A percentile compares a stretch with the other conserved stretches of the same genome.
Evolutionary conservation across 2,888 invertebrate species (phyloP).

Genomic region (Drosophila kanekoi): DNA sequence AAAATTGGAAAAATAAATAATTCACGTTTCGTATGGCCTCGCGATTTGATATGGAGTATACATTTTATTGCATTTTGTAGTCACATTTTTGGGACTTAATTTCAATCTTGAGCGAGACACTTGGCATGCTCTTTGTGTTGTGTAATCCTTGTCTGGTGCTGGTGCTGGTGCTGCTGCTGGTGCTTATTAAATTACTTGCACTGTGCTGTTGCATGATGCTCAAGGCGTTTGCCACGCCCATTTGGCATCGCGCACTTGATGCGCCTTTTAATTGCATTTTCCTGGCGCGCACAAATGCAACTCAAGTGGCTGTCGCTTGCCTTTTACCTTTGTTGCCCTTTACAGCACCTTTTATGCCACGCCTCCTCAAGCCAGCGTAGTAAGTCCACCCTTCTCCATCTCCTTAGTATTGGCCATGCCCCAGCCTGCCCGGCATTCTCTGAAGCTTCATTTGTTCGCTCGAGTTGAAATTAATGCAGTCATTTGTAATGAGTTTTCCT

Average conservation of each 20-base stretch:
- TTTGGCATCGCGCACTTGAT: slow-evolving; percentile 52
- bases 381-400: neutral
- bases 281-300: slow-evolving; percentile 65
- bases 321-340: slow-evolving; percentile 52
- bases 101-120: slow-evolving; percentile 56
- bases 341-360: slow-evolving; percentile 4
- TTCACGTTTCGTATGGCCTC: neutral
- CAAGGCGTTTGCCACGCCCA: slow-evolving; percentile 34
- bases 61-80: slow-evolving; percentile 26
- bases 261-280: slow-evolving; percentile 75
- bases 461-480: slow-evolving; percentile 79
- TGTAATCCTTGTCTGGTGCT: slow-evolving; percentile 44
- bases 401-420: slow-evolving; percentile 9
- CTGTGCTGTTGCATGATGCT: slow-evolving; percentile 16
- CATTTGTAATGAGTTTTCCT: slow-evolving; percentile 80
- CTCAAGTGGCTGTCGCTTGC: slow-evolving; percentile 69
- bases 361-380: slow-evolving; percentile 1
- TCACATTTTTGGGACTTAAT: slow-evolving; percentile 64
- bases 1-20: too few relatives aligned
- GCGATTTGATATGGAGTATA: neutral
- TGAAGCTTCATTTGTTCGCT: slow-evolving; percentile 66
- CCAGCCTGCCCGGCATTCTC: slow-evolving; percentile 19
- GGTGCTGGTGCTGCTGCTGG: slow-evolving; percentile 45
- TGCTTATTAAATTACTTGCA: slow-evolving; percentile 71
- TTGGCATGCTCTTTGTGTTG: slow-evolving; percentile 62